Percentiles rank a stretch among this genome's conserved stretches.
Evolutionary conservation across 1,140 invertebrate genomes (phyloP).

Genomic region (Frieseomelitta varia): DNA sequence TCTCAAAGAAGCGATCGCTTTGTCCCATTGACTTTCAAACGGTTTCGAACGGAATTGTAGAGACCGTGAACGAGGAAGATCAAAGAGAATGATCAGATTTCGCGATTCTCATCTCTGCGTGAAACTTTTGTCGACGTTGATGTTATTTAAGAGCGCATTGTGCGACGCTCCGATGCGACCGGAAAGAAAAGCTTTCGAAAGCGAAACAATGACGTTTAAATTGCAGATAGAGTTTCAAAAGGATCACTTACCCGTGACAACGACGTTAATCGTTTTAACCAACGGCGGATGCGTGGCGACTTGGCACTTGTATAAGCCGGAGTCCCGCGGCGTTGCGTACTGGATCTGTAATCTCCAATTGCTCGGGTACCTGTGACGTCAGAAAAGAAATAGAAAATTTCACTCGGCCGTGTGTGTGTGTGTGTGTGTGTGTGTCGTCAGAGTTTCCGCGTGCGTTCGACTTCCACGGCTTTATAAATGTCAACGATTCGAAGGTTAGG

Average conservation of each 20-base stretch:
- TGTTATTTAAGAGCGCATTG: neutral
- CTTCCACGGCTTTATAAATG: constrained; percentile 33
- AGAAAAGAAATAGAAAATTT: constrained; percentile 5
- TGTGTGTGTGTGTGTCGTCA: neutral
- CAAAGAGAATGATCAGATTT: no score
- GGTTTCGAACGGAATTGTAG: no score
- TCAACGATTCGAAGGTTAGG: neutral
- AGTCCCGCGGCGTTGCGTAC: constrained; percentile 88
- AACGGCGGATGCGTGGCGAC: constrained; percentile 90
- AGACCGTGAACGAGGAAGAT: no score
- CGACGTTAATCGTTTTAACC: constrained; percentile 76
- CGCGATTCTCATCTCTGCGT: no score
- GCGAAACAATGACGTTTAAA: neutral
- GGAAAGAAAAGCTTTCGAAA: neutral
- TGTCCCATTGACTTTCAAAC: no score
- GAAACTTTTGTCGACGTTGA: no score
- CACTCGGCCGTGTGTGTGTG: neutral
- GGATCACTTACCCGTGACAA: constrained; percentile 72
- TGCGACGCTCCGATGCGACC: no score
- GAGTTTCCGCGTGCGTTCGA: neutral
- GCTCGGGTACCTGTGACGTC: constrained; percentile 85
- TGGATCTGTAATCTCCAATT: constrained; percentile 92
- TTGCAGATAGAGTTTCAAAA: neutral
- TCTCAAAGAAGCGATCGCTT: no score
- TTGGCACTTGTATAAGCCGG: constrained; percentile 92